A percentile compares a stretch with the other conserved stretches of the same genome.
phyloP scores from a whole-genome alignment of 2,888 invertebrate genomes.

The Antheraea assamensis region DNA sequence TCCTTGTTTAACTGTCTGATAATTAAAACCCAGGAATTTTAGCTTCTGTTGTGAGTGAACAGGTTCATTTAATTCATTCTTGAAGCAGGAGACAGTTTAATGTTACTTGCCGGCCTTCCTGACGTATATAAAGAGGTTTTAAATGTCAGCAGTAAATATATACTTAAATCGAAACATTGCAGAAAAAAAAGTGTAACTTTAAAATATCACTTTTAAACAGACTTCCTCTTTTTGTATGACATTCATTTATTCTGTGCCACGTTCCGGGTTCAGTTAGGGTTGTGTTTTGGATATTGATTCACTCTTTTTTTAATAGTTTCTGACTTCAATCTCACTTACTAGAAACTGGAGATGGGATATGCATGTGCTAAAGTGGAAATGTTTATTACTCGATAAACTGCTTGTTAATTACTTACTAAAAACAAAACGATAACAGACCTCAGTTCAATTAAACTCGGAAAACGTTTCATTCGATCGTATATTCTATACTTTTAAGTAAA shows the following conservation, averaged over 20 bases:
- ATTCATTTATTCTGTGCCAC: background rate
- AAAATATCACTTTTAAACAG: background rate
- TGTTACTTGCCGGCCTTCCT: constrained; percentile 8
- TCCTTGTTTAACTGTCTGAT: background rate
- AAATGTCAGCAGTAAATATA: constrained; percentile 2
- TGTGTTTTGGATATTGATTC: background rate
- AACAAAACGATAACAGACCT: too few species aligned
- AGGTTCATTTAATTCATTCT: background rate
- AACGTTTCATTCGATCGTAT: too few species aligned
- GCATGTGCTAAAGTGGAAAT: too few species aligned
- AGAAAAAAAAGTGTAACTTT: background rate
- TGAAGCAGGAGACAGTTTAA: background rate
- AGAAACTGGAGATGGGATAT: too few species aligned
- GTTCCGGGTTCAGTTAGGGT: background rate
- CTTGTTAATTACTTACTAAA: too few species aligned
- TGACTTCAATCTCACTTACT: background rate
- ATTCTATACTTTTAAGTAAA: background rate
- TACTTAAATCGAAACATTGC: background rate
- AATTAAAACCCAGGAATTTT: background rate
- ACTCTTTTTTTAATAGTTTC: background rate
- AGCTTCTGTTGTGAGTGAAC: background rate
- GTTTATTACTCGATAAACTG: too few species aligned
- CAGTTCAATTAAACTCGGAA: too few species aligned
- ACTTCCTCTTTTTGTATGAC: background rate
- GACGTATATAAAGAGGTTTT: background rate